These are phyloP conservation scores for Caenorhabditis brenneri DNA, from an alignment of 1,140 invertebrate species.

Conservation along the genomic window DNA sequence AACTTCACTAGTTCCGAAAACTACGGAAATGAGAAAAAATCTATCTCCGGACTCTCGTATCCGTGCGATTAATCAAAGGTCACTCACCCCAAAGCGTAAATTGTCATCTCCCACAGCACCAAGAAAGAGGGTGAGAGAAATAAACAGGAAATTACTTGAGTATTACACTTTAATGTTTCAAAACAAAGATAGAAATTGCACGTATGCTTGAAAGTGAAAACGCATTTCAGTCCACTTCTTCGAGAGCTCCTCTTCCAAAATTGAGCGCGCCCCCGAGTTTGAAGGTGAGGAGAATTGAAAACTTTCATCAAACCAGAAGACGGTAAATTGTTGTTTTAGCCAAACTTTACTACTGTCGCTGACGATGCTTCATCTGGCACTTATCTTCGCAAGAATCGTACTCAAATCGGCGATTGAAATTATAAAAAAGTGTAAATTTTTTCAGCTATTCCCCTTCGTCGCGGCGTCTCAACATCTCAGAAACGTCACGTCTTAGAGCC, in stretches of 20 bases:
- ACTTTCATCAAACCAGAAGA: neutral
- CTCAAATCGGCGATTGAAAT: neutral
- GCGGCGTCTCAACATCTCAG: neutral
- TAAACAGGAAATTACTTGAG: constrained; percentile 15
- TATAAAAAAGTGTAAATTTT: neutral
- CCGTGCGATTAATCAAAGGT: constrained; percentile 7
- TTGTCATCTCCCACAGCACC: neutral
- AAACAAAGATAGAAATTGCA: neutral
- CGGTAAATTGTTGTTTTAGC: neutral
- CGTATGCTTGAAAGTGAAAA: neutral
- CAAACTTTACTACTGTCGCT: constrained; percentile 9
- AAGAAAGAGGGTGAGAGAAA: constrained; percentile 18
- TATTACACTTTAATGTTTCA: neutral
- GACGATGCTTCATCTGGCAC: neutral
- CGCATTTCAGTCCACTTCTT: neutral
- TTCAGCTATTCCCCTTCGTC: neutral
- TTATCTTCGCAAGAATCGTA: constrained; percentile 10
- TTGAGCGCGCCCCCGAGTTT: constrained; percentile 7
- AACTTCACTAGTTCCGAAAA: neutral
- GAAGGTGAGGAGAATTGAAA: neutral
- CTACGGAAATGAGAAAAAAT: neutral
- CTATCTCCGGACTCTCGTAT: neutral
- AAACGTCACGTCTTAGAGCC: neutral
- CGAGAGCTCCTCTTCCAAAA: constrained; percentile 16
- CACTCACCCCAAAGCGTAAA: neutral